Evolutionary conservation across 1,140 invertebrate genomes (phyloP).

Genomic region (Drosophila persimilis): DNA sequence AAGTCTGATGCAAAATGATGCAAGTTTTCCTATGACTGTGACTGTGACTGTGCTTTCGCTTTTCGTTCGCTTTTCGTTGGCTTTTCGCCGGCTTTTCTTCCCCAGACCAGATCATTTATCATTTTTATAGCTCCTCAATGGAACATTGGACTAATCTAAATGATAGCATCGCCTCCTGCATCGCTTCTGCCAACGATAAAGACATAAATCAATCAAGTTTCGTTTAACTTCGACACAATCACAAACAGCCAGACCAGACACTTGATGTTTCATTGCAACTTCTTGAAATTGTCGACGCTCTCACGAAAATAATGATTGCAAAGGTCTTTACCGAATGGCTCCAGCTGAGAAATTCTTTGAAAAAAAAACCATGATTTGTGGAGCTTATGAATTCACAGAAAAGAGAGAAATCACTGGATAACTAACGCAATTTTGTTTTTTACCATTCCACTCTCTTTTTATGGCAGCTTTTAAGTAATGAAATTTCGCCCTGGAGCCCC

Average conservation of each 20-base stretch:
- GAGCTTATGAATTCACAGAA: slow-evolving; percentile 8
- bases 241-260: slow-evolving; percentile 1
- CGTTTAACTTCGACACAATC: slow-evolving; percentile 1
- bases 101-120: slow-evolving; percentile 61
- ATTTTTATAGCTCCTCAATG: slow-evolving; percentile 65
- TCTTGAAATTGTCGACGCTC: slow-evolving; percentile 3
- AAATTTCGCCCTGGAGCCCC: too few relatives aligned
- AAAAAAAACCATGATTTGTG: slow-evolving; percentile 21
- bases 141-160: slow-evolving; percentile 71
- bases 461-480: too few relatives aligned
- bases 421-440: too few relatives aligned
- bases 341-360: too few relatives aligned
- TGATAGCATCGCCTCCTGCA: slow-evolving; percentile 48
- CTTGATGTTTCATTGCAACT: slow-evolving; percentile 20
- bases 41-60: slow-evolving; percentile 6
- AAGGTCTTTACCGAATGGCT: too few relatives aligned
- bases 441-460: too few relatives aligned
- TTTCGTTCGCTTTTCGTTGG: slow-evolving; percentile 13
- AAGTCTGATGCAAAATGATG: slow-evolving; percentile 54
- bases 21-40: slow-evolving; percentile 45
- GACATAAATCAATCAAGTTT: slow-evolving; percentile 57
- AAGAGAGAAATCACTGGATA: too few relatives aligned
- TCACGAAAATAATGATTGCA: neutral
- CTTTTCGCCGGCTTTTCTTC: slow-evolving; percentile 14
- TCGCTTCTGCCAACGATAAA: slow-evolving; percentile 31